A percentile compares a stretch with the other conserved stretches of the same genome.
Evolutionary conservation across 2,113 vertebrate genomes (phyloP).

Genomic region (Vulpes ferrilata): DNA sequence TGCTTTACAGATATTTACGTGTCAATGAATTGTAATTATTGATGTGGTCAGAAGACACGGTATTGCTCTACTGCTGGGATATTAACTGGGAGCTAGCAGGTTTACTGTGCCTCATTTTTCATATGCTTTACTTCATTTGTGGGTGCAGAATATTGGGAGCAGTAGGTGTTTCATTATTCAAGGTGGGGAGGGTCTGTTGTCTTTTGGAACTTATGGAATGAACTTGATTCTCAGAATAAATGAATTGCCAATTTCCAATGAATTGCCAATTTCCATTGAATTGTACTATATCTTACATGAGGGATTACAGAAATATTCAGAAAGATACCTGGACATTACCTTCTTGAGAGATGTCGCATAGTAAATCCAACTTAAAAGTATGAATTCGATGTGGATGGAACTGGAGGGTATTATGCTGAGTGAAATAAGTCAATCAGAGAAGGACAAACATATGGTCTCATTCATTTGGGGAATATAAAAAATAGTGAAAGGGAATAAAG

Average conservation of each 20-base stretch:
- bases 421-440: too few relatives aligned
- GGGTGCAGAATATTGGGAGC: background rate
- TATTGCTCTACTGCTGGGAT: background rate
- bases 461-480: too few relatives aligned
- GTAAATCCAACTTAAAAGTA: background rate
- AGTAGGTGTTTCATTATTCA: slow-evolving; percentile 25
- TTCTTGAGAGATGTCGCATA: background rate
- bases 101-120: background rate
- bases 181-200: background rate
- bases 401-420: too few relatives aligned
- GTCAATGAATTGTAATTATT: background rate
- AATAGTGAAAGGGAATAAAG: too few relatives aligned
- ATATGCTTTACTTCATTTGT: background rate
- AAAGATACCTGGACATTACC: background rate
- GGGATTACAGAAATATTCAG: background rate
- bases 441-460: too few relatives aligned
- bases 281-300: background rate
- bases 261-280: slow-evolving; percentile 23
- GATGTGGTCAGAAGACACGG: background rate
- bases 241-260: background rate
- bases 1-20: background rate
- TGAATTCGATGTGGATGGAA: background rate
- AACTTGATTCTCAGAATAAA: background rate
- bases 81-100: background rate
- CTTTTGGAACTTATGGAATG: background rate